Base-by-base conservation (phyloP, 2,113 vertebrate genomes). In the Etheostoma cragini region DNA sequence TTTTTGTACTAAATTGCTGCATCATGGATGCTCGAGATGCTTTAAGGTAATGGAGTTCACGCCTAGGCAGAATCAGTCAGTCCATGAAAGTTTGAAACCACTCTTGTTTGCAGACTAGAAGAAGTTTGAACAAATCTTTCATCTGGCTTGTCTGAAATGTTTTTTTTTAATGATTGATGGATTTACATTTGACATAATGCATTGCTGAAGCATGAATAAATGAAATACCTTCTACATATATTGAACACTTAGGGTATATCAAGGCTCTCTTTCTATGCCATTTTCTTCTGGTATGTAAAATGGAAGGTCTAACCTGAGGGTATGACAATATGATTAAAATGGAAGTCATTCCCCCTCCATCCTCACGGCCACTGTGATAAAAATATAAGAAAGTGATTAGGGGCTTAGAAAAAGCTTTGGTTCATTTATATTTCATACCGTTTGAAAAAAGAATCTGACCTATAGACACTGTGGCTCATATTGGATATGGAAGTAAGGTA, bases 391-490 rank as follows among this genome's bases (percentile, higher is more conserved):
- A 88, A 91, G 87, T 90, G 90, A 94, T 94, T 92, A 91, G 78
- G 83, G 73, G 42, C 26, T 56, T 74, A 67, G 84, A 86, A 88
- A 91, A 90, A 88, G 77, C 85, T 84, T 89, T 86, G 62, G 78
- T 90, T 94, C 92, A 92, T 93, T 87, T 88, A 94, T 94, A 93
- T 94, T 94, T 93, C 57, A 89, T 90, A 66, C 50, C 83, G 78
- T 89, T 92, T 92, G 84, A 94, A 92, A 93, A 92, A 87, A 88
- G 87, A 88, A 91, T 93, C 88, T 90, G 94, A 94, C 93, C 85
- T 93, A 91, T 88, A 88, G 90, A 90, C 78, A 85, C 83, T 26
- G 53, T 16, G 78, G 78, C 45, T 90, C 60, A 65, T 45, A 22
- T 42, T 78, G 64, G 79, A 81, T 85, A 67, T 79, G 84, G 61